phyloP scores from a whole-genome alignment of 1,140 invertebrate genomes.

The Monochamus saltuarius region DNA sequence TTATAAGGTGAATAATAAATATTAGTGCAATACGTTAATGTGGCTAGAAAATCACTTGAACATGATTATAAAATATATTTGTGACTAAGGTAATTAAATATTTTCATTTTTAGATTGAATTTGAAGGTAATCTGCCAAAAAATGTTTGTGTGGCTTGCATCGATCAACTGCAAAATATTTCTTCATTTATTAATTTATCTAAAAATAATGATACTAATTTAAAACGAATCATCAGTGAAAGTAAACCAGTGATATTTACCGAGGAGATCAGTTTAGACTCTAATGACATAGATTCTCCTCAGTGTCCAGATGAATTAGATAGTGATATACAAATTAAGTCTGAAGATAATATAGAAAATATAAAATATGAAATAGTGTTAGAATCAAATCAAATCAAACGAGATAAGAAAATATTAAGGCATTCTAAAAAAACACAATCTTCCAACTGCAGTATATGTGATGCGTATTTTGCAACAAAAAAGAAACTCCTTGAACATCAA shows the following conservation, averaged over 20 bases:
- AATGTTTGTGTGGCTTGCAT: slow-evolving; percentile 8
- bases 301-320: not conserved
- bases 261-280: not conserved
- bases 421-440: not conserved
- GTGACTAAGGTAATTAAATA: not conserved
- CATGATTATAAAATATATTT: not conserved
- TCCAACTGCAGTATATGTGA: slow-evolving; percentile 1
- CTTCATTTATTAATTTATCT: slow-evolving; percentile 5
- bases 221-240: not conserved
- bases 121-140: slow-evolving; percentile 2
- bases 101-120: slow-evolving; percentile 13
- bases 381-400: not conserved
- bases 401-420: not conserved
- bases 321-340: not conserved
- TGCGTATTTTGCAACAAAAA: not conserved
- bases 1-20: too few relatives aligned
- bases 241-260: not conserved
- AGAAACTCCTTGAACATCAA: not conserved
- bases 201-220: slow-evolving; percentile 11
- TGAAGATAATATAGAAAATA: not conserved
- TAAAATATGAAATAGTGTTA: not conserved
- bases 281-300: not conserved
- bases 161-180: slow-evolving; percentile 2
- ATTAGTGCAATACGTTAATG: too few relatives aligned
- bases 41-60: not conserved